phyloP scores from a whole-genome alignment of 2,113 vertebrate species.

The Elephas maximus region DNA sequence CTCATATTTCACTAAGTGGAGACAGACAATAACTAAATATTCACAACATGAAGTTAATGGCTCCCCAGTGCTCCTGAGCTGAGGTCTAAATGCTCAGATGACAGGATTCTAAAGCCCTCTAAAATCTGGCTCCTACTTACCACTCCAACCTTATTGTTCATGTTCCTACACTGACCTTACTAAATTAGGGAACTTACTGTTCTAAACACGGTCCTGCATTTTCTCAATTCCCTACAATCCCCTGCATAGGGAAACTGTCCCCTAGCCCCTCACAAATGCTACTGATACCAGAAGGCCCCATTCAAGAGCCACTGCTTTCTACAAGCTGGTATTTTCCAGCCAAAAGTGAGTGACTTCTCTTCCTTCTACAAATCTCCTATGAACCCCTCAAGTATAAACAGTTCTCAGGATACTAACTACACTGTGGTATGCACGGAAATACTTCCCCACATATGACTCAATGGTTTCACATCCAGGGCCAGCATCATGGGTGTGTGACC shows the following conservation, averaged over 20 bases:
- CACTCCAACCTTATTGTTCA: background rate
- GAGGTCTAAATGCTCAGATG: background rate
- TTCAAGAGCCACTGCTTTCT: background rate
- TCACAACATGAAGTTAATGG: background rate
- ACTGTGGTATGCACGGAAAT: background rate
- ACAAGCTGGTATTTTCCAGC: background rate
- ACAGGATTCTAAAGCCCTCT: background rate
- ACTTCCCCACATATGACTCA: background rate
- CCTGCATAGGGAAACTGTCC: background rate
- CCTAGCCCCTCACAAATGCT: background rate
- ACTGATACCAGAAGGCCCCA: background rate
- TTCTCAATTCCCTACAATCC: background rate
- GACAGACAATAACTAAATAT: background rate
- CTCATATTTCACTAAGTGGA: background rate
- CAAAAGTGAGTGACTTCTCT: background rate
- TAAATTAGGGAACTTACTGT: background rate
- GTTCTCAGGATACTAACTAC: background rate
- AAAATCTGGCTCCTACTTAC: background rate
- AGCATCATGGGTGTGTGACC: background rate
- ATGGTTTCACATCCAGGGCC: background rate
- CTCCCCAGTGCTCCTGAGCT: background rate
- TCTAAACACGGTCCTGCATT: background rate
- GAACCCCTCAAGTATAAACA: background rate
- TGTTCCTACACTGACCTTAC: background rate
- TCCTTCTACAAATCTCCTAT: background rate